phyloP scores from a whole-genome alignment of 2,888 invertebrate genomes.

The Theretra japonica region DNA sequence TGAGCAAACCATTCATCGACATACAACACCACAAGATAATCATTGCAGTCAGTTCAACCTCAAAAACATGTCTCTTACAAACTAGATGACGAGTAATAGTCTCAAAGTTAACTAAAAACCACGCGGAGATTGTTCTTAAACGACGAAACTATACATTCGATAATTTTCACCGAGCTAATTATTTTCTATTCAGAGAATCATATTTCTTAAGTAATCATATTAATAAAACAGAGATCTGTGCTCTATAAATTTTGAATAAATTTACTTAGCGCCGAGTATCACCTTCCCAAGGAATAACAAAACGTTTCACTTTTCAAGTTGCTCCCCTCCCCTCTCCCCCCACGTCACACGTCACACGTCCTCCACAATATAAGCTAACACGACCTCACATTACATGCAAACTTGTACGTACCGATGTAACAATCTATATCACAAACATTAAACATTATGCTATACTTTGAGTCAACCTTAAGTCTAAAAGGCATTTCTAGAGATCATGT shows the following conservation, averaged over 20 bases:
- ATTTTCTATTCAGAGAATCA: slow-evolving; percentile 4
- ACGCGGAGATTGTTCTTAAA: slow-evolving; percentile 15
- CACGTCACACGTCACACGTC: background rate
- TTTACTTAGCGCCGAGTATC: slow-evolving; percentile 17
- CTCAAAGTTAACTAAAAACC: slow-evolving; percentile 17
- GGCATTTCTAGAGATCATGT: slow-evolving; percentile 77
- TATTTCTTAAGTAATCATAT: slow-evolving; percentile 3
- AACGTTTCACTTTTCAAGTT: background rate
- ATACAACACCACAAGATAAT: background rate
- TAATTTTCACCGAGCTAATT: slow-evolving; percentile 1
- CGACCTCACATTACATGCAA: slow-evolving; percentile 27
- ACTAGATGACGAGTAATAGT: slow-evolving; percentile 3
- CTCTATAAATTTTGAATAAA: slow-evolving; percentile 5
- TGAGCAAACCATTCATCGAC: background rate
- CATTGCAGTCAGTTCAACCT: background rate
- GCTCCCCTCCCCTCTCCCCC: background rate
- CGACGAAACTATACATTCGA: background rate
- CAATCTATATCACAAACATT: slow-evolving; percentile 67
- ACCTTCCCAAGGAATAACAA: slow-evolving; percentile 1
- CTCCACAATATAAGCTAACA: slow-evolving; percentile 5
- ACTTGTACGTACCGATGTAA: slow-evolving; percentile 33
- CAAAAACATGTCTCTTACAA: background rate
- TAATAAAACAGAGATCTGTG: slow-evolving; percentile 9
- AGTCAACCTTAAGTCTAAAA: slow-evolving; percentile 64
- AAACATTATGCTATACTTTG: slow-evolving; percentile 56